Percentiles rank a stretch among this genome's conserved stretches.
phyloP scores from a whole-genome alignment of 2,797 vertebrate genomes.

The Triplophysa yarkandensis region DNA sequence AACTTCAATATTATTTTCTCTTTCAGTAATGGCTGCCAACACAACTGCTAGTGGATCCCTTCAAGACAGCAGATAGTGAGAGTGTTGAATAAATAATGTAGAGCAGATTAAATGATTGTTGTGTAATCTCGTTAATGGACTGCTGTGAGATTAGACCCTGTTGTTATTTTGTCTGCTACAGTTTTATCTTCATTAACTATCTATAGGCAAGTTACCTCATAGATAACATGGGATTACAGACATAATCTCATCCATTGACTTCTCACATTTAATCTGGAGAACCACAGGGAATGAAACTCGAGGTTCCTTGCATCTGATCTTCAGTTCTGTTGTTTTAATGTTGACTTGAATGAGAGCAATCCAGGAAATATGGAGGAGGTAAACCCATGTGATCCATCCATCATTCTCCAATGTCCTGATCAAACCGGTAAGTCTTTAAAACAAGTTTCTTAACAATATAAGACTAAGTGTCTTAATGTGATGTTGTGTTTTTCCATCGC shows the following conservation, averaged over 20 bases:
- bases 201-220: neutral
- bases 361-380: constrained; percentile 64
- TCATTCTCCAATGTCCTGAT: constrained; percentile 45
- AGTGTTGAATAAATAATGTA: neutral
- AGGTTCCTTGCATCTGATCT: neutral
- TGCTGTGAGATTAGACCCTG: neutral
- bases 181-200: neutral
- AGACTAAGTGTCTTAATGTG: neutral
- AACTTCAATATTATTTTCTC: neutral
- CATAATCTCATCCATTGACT: constrained; percentile 30
- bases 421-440: constrained; percentile 62
- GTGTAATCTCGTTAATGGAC: neutral
- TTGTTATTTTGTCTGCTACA: neutral
- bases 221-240: constrained; percentile 33
- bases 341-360: constrained; percentile 74
- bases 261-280: neutral
- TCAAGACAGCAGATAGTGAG: neutral
- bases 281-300: neutral
- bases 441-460: constrained; percentile 41
- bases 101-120: neutral
- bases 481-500: neutral
- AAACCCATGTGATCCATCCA: constrained; percentile 59
- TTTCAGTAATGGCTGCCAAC: constrained; percentile 1
- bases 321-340: constrained; percentile 70
- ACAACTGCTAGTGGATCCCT: neutral